These are phyloP conservation scores for Oryzias celebensis DNA, from an alignment of 2,113 vertebrate species.

Conservation along the genomic window DNA sequence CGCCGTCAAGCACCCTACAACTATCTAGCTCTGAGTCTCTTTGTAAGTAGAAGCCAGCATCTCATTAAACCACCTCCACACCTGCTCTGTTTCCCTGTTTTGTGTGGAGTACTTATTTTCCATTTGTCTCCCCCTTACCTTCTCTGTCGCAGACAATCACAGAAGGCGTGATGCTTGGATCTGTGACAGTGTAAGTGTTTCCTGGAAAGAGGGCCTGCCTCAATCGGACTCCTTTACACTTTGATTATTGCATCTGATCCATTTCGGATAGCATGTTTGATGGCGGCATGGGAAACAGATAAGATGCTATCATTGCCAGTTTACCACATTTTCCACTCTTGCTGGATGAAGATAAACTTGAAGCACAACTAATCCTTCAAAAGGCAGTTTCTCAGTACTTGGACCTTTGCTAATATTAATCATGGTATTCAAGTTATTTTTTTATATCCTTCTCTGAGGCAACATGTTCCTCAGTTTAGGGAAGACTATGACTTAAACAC, in stretches of 20 bases:
- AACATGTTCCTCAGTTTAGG: slow-evolving; percentile 26
- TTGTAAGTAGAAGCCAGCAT: slow-evolving; percentile 81
- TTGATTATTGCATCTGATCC: slow-evolving; percentile 43
- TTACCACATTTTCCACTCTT: slow-evolving; percentile 31
- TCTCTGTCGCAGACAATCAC: slow-evolving; percentile 68
- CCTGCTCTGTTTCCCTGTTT: slow-evolving; percentile 38
- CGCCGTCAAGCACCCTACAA: slow-evolving; percentile 81
- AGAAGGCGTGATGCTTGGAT: slow-evolving; percentile 80
- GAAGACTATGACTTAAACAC: slow-evolving; percentile 33
- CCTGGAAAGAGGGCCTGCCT: slow-evolving; percentile 16
- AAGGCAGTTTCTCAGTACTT: slow-evolving; percentile 9
- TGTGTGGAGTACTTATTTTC: slow-evolving; percentile 32
- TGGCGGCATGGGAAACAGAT: slow-evolving; percentile 30
- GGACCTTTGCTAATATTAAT: slow-evolving; percentile 19
- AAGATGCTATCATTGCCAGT: slow-evolving; percentile 30
- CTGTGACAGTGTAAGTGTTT: slow-evolving; percentile 77
- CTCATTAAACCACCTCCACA: slow-evolving; percentile 41
- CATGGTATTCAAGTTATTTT: slow-evolving; percentile 7
- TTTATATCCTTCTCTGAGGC: slow-evolving; percentile 3
- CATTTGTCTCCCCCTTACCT: slow-evolving; percentile 13
- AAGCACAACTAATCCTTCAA: slow-evolving; percentile 15
- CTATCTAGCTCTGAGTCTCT: slow-evolving; percentile 82
- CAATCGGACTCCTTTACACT: slow-evolving; percentile 44
- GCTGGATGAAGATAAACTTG: slow-evolving; percentile 9
- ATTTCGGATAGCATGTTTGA: slow-evolving; percentile 13